phyloP scores from a whole-genome alignment of 2,888 invertebrate genomes.

The Odontothrips loti region DNA sequence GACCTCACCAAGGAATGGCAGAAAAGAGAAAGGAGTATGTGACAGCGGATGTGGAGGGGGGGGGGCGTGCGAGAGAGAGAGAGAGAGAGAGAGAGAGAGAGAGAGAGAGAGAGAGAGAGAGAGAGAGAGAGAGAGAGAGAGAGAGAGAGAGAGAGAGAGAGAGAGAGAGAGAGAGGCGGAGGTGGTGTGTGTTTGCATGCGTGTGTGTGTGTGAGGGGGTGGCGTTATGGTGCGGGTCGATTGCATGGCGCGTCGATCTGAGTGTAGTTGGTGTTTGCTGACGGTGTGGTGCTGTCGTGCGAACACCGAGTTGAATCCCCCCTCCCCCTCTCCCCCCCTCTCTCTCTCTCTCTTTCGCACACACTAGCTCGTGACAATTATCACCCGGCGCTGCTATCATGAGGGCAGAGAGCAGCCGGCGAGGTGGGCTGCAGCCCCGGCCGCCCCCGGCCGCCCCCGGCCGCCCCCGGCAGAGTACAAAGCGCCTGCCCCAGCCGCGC shows the following conservation, averaged over 20 bases:
- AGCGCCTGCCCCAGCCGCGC: background rate
- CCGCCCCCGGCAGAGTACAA: too few relatives aligned
- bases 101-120: too few relatives aligned
- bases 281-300: background rate
- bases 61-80: background rate
- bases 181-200: too few relatives aligned
- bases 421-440: background rate
- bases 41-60: background rate
- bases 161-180: too few relatives aligned
- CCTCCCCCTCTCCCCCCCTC: background rate
- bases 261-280: background rate
- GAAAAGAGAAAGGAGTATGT: too few relatives aligned
- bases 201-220: too few relatives aligned
- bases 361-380: background rate
- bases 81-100: too few relatives aligned
- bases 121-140: too few relatives aligned
- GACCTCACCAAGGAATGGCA: conserved; percentile 5
- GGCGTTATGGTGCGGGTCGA: too few relatives aligned
- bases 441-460: background rate
- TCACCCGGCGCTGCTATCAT: background rate
- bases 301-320: background rate
- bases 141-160: too few relatives aligned
- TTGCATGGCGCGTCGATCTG: background rate
- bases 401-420: background rate
- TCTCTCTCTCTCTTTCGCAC: background rate